Evolutionary conservation across 2,888 invertebrate genomes (phyloP).

Genomic region (Agelastica alni): DNA sequence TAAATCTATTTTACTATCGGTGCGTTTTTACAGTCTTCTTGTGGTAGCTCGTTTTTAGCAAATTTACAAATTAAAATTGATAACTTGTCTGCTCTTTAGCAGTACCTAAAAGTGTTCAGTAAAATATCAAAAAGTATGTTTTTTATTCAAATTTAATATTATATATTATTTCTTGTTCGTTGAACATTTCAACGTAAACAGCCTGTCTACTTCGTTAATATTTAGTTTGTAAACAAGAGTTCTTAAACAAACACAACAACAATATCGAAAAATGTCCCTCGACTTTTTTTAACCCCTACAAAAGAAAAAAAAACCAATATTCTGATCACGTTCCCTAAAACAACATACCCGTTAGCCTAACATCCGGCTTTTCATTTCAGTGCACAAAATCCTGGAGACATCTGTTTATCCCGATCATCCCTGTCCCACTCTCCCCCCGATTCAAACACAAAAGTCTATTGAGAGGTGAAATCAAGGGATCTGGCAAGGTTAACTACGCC

Average conservation of each 20-base stretch:
- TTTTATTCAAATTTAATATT: no score
- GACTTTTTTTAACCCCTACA: neutral
- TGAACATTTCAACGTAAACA: no score
- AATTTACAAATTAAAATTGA: no score
- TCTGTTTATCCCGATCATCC: constrained; percentile 16
- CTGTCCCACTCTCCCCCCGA: constrained; percentile 22
- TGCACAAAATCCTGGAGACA: constrained; percentile 16
- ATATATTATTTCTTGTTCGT: no score
- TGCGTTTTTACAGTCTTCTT: no score
- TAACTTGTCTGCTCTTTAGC: no score
- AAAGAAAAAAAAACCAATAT: constrained; percentile 8
- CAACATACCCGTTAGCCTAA: constrained; percentile 33
- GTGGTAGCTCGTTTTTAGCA: no score
- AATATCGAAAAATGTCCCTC: neutral
- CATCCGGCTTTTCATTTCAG: constrained; percentile 13
- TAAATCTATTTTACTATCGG: no score
- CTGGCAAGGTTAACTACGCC: constrained; percentile 49
- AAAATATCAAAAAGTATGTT: no score
- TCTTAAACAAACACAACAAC: neutral
- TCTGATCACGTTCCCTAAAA: constrained; percentile 33
- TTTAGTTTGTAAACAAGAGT: no score
- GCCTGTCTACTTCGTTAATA: no score
- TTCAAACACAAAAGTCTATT: constrained; percentile 21
- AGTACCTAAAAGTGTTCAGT: no score
- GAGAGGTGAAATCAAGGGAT: constrained; percentile 33